A percentile compares a stretch with the other conserved stretches of the same genome.
Conservation (phyloP, 2,888 invertebrate species). For the Drosophila antonietae region DNA sequence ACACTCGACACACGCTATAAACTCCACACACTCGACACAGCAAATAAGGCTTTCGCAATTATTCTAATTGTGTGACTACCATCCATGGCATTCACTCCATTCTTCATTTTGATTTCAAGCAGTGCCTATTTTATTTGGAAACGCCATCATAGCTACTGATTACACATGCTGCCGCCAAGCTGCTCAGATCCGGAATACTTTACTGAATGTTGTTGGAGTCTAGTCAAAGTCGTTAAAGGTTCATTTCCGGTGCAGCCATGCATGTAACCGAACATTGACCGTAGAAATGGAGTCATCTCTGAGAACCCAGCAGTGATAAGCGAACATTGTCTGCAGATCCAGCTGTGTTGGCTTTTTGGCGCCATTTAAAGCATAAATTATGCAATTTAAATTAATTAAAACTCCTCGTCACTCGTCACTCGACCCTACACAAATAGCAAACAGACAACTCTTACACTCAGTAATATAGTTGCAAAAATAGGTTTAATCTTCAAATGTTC, state of each 20-base stretch:
- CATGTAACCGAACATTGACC: conserved; percentile 70
- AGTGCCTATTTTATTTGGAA: conserved; percentile 3
- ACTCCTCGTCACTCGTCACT: conserved; percentile 28
- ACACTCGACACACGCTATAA: neutral
- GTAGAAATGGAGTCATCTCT: conserved; percentile 36
- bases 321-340: conserved; percentile 60
- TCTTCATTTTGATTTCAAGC: conserved; percentile 4
- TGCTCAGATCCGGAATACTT: conserved; percentile 21
- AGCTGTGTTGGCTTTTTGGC: conserved; percentile 35
- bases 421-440: conserved; percentile 33
- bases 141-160: conserved; percentile 7
- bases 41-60: neutral
- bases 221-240: conserved; percentile 76
- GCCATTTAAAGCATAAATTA: conserved; percentile 59
- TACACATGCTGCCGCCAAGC: conserved; percentile 8
- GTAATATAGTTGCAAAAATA: conserved; percentile 11
- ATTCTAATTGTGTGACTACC: conserved; percentile 7
- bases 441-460: conserved; percentile 25
- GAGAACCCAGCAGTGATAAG: conserved; percentile 62
- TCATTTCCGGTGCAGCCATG: conserved; percentile 79
- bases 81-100: neutral
- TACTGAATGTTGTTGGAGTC: conserved; percentile 36
- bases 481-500: neutral
- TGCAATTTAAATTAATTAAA: conserved; percentile 72
- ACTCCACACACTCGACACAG: neutral